Conservation (phyloP, 2,113 vertebrate species). For the Raja brachyura region DNA sequence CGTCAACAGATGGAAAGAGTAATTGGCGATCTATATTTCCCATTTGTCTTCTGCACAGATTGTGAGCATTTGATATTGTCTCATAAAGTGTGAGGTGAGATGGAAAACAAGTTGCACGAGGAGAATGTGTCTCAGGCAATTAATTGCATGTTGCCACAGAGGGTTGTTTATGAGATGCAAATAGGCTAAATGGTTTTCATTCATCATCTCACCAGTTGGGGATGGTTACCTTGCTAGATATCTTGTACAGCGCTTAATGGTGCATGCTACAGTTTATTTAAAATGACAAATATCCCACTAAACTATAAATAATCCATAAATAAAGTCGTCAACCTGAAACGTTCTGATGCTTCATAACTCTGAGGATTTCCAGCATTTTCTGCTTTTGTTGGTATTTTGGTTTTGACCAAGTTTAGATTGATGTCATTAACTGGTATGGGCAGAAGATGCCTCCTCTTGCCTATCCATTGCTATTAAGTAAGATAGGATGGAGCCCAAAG, state of each 20-base stretch:
- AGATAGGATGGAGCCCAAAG: no score
- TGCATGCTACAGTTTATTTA: neutral
- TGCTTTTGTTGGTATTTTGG: neutral
- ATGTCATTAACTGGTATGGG: no score
- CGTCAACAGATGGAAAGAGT: neutral
- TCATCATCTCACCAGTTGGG: neutral
- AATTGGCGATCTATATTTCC: neutral
- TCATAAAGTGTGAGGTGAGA: neutral
- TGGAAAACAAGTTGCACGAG: constrained; percentile 3
- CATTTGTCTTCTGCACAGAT: neutral
- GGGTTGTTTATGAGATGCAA: neutral
- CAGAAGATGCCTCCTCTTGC: no score
- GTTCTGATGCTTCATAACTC: neutral
- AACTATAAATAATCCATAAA: neutral
- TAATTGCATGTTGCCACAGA: neutral
- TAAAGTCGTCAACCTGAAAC: no score
- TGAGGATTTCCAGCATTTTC: neutral
- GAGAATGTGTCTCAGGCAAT: neutral
- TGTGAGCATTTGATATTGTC: neutral
- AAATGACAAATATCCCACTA: neutral
- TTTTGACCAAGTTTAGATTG: neutral
- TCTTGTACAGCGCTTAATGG: neutral
- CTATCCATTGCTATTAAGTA: no score
- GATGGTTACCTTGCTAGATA: neutral
- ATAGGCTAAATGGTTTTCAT: neutral